A percentile compares a stretch with the other conserved stretches of the same genome.
These are phyloP conservation scores for Argyra leucocephala DNA, from an alignment of 2,888 invertebrate genomes.

Conservation along the genomic window DNA sequence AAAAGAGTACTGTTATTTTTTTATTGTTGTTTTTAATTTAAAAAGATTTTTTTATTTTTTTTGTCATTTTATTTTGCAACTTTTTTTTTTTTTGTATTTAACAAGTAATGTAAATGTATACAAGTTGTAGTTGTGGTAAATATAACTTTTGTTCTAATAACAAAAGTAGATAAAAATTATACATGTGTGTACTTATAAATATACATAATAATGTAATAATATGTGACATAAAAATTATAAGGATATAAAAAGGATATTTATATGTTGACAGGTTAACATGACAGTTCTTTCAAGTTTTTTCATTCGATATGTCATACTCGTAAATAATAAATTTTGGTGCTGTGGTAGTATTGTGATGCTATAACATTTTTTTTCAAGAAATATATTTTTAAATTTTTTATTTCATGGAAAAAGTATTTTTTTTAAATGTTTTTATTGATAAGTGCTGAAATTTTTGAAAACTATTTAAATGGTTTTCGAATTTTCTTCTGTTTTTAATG, in stretches of 20 bases:
- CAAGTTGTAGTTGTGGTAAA: not conserved
- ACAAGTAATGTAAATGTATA: not conserved
- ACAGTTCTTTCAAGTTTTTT: not conserved
- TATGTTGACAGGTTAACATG: constrained; percentile 4
- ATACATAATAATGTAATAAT: not conserved
- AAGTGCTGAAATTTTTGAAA: too few relatives aligned
- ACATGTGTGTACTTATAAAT: not conserved
- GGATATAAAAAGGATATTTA: constrained; percentile 3
- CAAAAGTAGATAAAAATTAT: not conserved
- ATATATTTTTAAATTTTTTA: too few relatives aligned
- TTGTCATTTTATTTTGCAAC: not conserved
- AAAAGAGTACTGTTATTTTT: not conserved
- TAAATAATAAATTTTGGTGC: too few relatives aligned
- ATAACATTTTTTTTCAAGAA: too few relatives aligned
- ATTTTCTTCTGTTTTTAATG: too few relatives aligned
- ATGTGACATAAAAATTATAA: not conserved
- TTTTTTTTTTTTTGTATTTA: not conserved
- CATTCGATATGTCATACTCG: too few relatives aligned
- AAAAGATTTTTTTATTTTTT: not conserved
- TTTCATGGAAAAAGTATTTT: too few relatives aligned
- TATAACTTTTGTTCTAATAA: not conserved
- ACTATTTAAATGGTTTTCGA: too few relatives aligned
- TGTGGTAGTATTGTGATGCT: too few relatives aligned
- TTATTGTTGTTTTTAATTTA: not conserved
- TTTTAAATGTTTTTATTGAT: too few relatives aligned